phyloP scores from a whole-genome alignment of 2,797 vertebrate genomes.

The Sphenodon punctatus region DNA sequence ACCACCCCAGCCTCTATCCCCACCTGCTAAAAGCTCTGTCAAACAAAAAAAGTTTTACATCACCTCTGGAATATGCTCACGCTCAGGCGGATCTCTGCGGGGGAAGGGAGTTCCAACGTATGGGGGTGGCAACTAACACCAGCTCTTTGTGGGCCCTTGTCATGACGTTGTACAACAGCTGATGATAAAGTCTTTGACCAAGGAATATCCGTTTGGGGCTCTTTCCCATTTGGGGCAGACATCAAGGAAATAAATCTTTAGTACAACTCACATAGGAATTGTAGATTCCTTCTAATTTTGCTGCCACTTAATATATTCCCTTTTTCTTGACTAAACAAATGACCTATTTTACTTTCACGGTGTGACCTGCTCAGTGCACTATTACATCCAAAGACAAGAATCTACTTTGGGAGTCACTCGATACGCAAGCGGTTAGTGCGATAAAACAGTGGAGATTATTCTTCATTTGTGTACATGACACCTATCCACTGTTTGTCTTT shows the following conservation, averaged over 20 bases:
- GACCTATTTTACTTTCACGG: not conserved
- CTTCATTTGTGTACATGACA: not conserved
- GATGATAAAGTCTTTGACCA: not conserved
- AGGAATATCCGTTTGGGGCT: not conserved
- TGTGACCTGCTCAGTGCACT: rapidly evolving
- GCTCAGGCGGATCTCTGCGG: too few species aligned
- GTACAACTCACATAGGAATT: not conserved
- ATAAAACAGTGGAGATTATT: not conserved
- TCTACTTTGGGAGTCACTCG: rapidly evolving
- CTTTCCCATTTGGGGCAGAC: too few species aligned
- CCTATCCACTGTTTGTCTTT: not conserved
- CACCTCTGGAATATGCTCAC: too few species aligned
- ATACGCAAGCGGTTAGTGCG: not conserved
- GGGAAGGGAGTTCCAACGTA: too few species aligned
- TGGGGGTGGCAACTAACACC: too few species aligned
- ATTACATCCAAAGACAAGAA: not conserved
- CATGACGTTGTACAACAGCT: not conserved
- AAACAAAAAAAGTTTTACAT: too few species aligned
- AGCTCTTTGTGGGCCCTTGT: too few species aligned
- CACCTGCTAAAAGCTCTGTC: too few species aligned
- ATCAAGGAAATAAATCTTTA: not conserved
- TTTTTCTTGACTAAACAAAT: too few species aligned
- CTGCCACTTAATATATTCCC: too few species aligned
- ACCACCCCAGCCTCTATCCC: too few species aligned
- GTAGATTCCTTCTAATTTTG: not conserved